These are phyloP conservation scores for Thecocarcelia acutangulata DNA, from an alignment of 2,888 invertebrate species.

Conservation along the genomic window DNA sequence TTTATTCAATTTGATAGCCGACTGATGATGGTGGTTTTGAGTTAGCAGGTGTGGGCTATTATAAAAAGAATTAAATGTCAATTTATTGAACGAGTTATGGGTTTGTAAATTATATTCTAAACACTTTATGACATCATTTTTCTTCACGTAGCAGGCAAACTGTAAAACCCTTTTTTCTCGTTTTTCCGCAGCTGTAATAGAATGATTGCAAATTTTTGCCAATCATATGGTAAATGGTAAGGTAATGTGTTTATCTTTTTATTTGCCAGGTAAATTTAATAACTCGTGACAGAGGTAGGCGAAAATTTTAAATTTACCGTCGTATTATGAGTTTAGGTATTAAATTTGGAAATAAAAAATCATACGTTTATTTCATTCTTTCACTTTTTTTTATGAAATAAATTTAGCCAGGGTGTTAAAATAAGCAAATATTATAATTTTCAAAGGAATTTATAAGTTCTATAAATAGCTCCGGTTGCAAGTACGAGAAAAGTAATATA, in stretches of 20 bases:
- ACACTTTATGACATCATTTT: conserved; percentile 49
- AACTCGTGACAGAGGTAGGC: too few relatives aligned
- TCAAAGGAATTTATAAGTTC: too few relatives aligned
- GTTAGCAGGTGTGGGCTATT: conserved; percentile 47
- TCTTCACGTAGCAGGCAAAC: conserved; percentile 34
- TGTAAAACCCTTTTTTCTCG: conserved; percentile 51
- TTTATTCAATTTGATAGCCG: conserved; percentile 62
- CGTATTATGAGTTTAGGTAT: conserved; percentile 53
- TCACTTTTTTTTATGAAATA: too few relatives aligned
- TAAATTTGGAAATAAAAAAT: conserved; percentile 44
- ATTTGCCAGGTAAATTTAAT: too few relatives aligned
- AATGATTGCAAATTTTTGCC: conserved; percentile 17
- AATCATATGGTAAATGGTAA: conserved; percentile 12
- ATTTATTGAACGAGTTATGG: conserved; percentile 65
- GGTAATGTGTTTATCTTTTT: conserved; percentile 18
- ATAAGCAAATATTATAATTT: too few relatives aligned
- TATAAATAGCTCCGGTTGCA: too few relatives aligned
- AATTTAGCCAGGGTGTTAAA: too few relatives aligned
- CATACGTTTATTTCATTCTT: background rate
- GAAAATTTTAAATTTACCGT: conserved; percentile 34
- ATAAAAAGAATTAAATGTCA: conserved; percentile 39
- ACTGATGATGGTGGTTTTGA: background rate
- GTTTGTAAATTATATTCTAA: conserved; percentile 63
- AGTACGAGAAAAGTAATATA: too few relatives aligned
- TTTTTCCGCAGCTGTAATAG: background rate